Conservation (phyloP, 2,888 invertebrate genomes). For the Acrobasis repandana region DNA sequence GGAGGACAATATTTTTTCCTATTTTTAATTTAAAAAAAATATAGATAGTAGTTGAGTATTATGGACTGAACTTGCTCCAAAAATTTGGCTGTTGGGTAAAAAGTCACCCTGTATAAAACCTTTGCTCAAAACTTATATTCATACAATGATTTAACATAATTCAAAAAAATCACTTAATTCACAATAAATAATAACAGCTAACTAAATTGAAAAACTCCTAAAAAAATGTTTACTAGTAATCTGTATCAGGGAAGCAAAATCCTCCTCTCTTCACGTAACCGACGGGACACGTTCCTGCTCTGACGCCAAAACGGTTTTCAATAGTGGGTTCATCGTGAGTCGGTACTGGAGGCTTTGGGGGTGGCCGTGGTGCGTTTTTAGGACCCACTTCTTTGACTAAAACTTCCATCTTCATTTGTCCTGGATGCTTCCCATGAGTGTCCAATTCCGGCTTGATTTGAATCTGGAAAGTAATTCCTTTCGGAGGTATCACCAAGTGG, state of each 20-base stretch:
- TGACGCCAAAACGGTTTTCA: conserved; percentile 37
- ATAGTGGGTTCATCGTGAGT: conserved; percentile 26
- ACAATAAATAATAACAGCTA: conserved; percentile 1
- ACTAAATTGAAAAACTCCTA: not conserved
- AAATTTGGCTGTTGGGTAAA: too few species aligned
- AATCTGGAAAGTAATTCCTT: conserved; percentile 18
- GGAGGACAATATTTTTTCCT: too few species aligned
- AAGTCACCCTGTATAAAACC: too few species aligned
- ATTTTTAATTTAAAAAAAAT: too few species aligned
- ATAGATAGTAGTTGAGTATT: too few species aligned
- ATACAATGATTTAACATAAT: too few species aligned
- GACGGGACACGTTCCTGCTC: conserved; percentile 37
- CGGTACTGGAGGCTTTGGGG: not conserved
- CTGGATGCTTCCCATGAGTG: not conserved
- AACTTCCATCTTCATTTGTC: conserved; percentile 5
- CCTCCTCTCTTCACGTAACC: conserved; percentile 41
- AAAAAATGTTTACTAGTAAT: conserved; percentile 29
- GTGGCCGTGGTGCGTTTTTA: not conserved
- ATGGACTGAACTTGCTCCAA: too few species aligned
- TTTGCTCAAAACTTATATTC: too few species aligned
- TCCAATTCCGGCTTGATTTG: not conserved
- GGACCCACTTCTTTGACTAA: not conserved
- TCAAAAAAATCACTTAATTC: too few species aligned
- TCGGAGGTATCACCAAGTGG: not conserved
- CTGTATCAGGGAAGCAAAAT: conserved; percentile 44